These are phyloP conservation scores for Phymatocera aterrima DNA, from an alignment of 2,888 invertebrate genomes.

Conservation along the genomic window DNA sequence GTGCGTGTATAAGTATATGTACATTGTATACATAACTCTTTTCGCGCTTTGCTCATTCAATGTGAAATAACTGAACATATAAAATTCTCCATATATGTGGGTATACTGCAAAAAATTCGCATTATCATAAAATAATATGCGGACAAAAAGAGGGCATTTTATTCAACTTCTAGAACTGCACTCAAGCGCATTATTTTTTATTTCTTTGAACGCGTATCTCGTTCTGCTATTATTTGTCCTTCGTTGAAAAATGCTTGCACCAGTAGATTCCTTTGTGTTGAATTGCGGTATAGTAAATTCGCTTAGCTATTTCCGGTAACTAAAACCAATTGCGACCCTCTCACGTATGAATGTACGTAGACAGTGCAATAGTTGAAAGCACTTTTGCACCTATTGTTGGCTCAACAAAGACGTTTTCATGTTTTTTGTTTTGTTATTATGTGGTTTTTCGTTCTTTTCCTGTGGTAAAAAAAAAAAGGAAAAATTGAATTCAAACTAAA, in stretches of 20 bases:
- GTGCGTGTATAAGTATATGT: too few species aligned
- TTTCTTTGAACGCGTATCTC: neutral
- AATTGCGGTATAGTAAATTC: neutral
- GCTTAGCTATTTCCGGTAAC: conserved; percentile 6
- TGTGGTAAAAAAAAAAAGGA: neutral
- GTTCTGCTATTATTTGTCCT: neutral
- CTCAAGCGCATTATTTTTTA: too few species aligned
- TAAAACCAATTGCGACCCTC: conserved; percentile 9
- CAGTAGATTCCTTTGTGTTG: neutral
- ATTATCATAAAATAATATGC: too few species aligned
- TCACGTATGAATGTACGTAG: neutral
- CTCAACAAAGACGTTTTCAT: conserved; percentile 2
- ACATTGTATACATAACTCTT: too few species aligned
- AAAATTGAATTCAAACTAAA: too few species aligned
- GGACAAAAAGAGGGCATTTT: too few species aligned
- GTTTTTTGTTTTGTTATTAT: neutral
- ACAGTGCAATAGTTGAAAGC: too few species aligned
- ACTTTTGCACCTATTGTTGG: neutral
- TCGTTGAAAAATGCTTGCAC: neutral
- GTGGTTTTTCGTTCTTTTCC: neutral
- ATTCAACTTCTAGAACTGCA: neutral
- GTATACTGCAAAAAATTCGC: too few species aligned
- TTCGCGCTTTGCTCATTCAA: too few species aligned
- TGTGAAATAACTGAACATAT: too few species aligned
- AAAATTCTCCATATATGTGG: too few species aligned